Evolutionary conservation across 2,888 invertebrate genomes (phyloP).

Genomic region (Caenorhabditis imperialis): DNA sequence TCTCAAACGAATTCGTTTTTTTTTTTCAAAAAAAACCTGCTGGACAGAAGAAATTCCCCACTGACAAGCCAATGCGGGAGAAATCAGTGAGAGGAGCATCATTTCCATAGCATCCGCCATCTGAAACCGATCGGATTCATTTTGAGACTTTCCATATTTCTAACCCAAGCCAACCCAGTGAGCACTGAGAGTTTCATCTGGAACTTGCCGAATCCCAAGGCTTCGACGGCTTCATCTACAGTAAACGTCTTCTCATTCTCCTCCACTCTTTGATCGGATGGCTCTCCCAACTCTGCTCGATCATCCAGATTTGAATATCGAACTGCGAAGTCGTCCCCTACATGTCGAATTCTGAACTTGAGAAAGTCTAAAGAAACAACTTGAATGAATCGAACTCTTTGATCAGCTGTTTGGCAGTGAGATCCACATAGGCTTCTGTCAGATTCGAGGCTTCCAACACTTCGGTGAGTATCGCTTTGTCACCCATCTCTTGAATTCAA

Average conservation of each 20-base stretch:
- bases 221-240: conserved; percentile 81
- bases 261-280: conserved; percentile 42
- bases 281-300: conserved; percentile 56
- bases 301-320: conserved; percentile 66
- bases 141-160: too few species aligned
- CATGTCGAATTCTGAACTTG: conserved; percentile 63
- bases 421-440: conserved; percentile 75
- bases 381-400: too few species aligned
- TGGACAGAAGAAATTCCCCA: conserved; percentile 86
- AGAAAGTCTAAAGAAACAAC: too few species aligned
- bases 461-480: conserved; percentile 76
- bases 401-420: conserved; percentile 73
- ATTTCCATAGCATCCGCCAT: conserved; percentile 99
- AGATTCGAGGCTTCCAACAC: conserved; percentile 77
- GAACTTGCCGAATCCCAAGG: conserved; percentile 81
- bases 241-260: conserved; percentile 75
- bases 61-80: conserved; percentile 93
- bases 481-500: conserved; percentile 64
- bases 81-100: conserved; percentile 93
- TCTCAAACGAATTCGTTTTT: too few species aligned
- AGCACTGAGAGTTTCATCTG: conserved; percentile 80
- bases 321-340: conserved; percentile 63
- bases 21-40: conserved; percentile 48
- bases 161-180: conserved; percentile 81
- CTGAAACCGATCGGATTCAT: conserved; percentile 83